Evolutionary conservation across 2,888 invertebrate genomes (phyloP).

Genomic region (Heliconius cydno): DNA sequence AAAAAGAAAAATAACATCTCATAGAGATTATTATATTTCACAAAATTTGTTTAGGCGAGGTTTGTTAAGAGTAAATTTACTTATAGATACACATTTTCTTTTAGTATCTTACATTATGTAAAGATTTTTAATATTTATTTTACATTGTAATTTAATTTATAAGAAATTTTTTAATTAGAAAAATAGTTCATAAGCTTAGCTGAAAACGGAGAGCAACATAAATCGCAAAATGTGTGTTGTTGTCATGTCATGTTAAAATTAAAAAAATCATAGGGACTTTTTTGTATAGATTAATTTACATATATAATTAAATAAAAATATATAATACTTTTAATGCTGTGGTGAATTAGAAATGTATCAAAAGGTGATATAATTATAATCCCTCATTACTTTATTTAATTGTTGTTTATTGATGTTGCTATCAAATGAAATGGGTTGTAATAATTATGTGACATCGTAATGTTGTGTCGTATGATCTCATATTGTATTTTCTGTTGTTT

Average conservation of each 20-base stretch:
- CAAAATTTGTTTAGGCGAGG: not conserved
- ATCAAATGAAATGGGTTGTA: not conserved
- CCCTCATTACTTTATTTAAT: not conserved
- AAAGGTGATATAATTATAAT: not conserved
- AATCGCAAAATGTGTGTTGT: not conserved
- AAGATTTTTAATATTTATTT: not conserved
- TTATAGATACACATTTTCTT: not conserved
- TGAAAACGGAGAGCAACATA: constrained; percentile 14
- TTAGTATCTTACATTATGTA: not conserved
- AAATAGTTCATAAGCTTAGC: not conserved
- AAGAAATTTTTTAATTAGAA: too few species aligned
- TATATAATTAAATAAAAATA: not conserved
- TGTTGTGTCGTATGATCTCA: too few species aligned
- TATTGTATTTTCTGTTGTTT: too few species aligned
- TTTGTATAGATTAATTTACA: not conserved
- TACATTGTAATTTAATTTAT: too few species aligned
- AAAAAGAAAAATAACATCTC: constrained; percentile 45
- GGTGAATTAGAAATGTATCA: not conserved
- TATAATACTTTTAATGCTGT: not conserved
- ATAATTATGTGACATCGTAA: not conserved
- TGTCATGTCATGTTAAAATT: not conserved
- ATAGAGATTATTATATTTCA: constrained; percentile 30
- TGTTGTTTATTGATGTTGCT: not conserved
- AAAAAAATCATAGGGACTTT: not conserved
- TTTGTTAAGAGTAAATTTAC: not conserved